Base-by-base conservation (phyloP, 1,140 invertebrate genomes). In the Drosophila varians region DNA sequence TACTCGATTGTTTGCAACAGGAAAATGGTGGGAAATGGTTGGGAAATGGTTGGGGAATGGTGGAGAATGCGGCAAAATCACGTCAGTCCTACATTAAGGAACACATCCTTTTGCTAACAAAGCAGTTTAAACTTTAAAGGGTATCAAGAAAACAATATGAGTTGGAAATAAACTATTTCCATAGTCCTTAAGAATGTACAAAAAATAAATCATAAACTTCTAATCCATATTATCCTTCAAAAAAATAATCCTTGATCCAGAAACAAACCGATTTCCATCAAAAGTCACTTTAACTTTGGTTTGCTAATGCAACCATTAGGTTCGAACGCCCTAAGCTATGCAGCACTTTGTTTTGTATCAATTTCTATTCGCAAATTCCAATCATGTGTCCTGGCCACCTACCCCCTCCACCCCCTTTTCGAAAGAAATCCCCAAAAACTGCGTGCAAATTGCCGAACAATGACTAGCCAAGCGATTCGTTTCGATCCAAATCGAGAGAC, bases 1-100 rank as follows among this genome's bases (percentile, higher is more conserved):
- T 40, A 48, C 62, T 34, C 74, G 78, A 78, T 80, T 84, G 77
- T 86, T 86, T 87, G 78, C 77, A 86, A 53, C 53, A 75, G 52
- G 60, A 45, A 58, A 46, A 49, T 42, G 36, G 26, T 6, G 23
- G 23, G 25, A 26, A n/a, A n/a, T n/a, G n/a, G n/a, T n/a, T n/a
- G 40, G 18, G 28, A 66, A 25, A 34, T 1, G 9, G 7, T 16
- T 11, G 55, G 69, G 36, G 64, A n/a, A 16, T 0, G 1, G 11
- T 5, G 18, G 28, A 14, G 18, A 58, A 58, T 21, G 21, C 34
- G 25, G 23, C 6, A 62, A 52, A 84, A 84, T 87, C 76, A 84
- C 82, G 80, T 74, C 82, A 84, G 73, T 42, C 62, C 43, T 40
- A 40, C 80, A 84, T 84, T 84, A 80, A n/a, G 58, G 45, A 40